Evolutionary conservation across 2,888 invertebrate species (phyloP), one percentile per base, ranked within the genome.

Genomic region (Penaeus monodon): DNA sequence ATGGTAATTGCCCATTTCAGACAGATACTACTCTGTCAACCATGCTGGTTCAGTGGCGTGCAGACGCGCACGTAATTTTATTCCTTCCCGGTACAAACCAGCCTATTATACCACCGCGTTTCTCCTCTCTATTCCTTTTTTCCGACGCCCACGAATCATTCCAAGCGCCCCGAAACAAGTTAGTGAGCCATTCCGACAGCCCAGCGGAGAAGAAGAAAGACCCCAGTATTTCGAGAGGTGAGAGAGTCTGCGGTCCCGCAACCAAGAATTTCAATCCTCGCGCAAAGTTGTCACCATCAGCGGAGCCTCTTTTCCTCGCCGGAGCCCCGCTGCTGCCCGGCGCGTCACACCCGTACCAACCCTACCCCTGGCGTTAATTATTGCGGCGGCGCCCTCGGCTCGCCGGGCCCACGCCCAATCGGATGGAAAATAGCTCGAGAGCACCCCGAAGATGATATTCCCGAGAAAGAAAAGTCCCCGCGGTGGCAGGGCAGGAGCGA

Each of bases 191-290:
- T 29, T 22, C 24, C 20, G 24, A 64, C 29, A 29, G 12, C 4
- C 7, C 20, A 6, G 44, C 22, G 27, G 33, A 29, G 29, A 33
- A 22, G 78, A 22, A 14, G 57, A 64, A 22, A 64, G 33, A 24
- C 22, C 12, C 10, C n/a, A 44, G 22, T 24, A n/a, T 20, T 77
- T 44, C 24, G 27, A 27, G 82, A 33, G 79, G 12, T 38, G 12
- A 38, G 17, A 84, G 68, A 86, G 86, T 86, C 86, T 86, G 86
- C 86, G 86, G 86, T 86, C 49, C 66, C 78, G 44, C 38, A 70
- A 78, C 81, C 77, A 82, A 86, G 77, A 86, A 86, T 86, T 86
- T 86, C 86, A 86, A 86, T 86, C 86, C 86, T 57, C 66, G 44
- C 81, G 68, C 86, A 86, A 84, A 84, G 84, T 84, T 84, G 84